Base-by-base conservation (phyloP, 2,113 vertebrate genomes). In the Hyperopisus bebe region DNA sequence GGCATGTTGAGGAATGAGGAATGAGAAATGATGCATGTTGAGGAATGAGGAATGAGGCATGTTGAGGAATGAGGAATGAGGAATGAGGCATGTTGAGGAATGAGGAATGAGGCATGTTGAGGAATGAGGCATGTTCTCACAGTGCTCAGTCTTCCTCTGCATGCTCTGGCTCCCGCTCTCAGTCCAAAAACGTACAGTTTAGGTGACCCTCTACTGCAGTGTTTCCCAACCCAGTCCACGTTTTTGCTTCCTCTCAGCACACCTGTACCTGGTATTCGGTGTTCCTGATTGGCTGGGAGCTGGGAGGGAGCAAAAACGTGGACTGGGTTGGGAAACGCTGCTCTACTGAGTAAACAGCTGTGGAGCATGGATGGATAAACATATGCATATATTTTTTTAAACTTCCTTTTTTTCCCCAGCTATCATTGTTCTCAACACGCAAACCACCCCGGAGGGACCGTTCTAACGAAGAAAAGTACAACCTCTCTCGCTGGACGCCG, bases 401-500 rank as follows among this genome's bases (percentile, higher is more conserved):
- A 11, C 31, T 35, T 31, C 5, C 31, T 5, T 17, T 19, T 5
- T 39, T 77, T 9, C 0, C 35, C 13, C 0, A 94, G 92, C 90
- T 42, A 80, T 80, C 74, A 6, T 51, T 94, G 3, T 95, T 93
- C 93, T 93, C 95, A 83, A 94, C 94, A 77, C 92, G 94, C 62
- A 98, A 96, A 94, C 55, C 96, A 0, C 13, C 90, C 11, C 96
- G 98, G 90, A 97, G 96, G 82, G 97, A 99, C 91, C 97, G 96
- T 15, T 97, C 97, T 90, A 93, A 97, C 58, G 97, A 97, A 88
- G 96, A 97, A 94, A 98, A 92, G 3, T 99, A 97, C 93, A 97
- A 96, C n/a, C 97, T 99, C 31, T 99, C 98, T 90, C 96, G 98
- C 84, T 99, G 98, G 98, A 98, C 96, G 0, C 98, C 98, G 8